Base-by-base conservation (phyloP, 2,113 vertebrate species). In the Crypturellus undulatus region DNA sequence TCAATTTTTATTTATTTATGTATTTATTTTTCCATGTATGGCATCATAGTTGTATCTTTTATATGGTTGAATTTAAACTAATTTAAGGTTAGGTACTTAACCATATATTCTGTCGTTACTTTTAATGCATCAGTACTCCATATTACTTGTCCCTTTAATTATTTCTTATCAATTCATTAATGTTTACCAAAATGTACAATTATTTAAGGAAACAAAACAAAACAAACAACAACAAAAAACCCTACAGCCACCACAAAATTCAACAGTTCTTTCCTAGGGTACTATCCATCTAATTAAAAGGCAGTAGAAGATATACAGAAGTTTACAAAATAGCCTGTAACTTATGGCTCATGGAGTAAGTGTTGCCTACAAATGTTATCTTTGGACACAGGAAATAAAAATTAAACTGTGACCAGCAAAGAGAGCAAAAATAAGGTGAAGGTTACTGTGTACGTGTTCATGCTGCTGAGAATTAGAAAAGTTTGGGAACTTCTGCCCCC, bases 101-200 rank as follows among this genome's bases (percentile, higher is more conserved):
- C 3, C 6, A 16, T 43, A 30, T 49, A 65, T 52, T 81, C 60
- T 65, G 47, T 15, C 32, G 47, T 25, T 45, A 30, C 2, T 32
- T 79, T 82, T 30, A 87, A 11, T 49, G 45, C 70, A 83, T 36
- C 28, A 38, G 11, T 30, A 26, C 11, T 87, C 12, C 71, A 1
- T 67, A 49, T 32, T 63, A 47, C 25, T 25, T n/a, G 13, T 5
- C 6, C 76, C 3, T 36, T 89, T 9, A 43, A 64, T 26, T 59
- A 16, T 19, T 20, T 65, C 15, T 17, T 65, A 20, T 3, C 2
- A 49, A 73, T 47, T 34, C 0, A 2, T 47, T 79, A 62, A 26
- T 17, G 6, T 7, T 28, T 25, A 24, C 16, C 3, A 22, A 5
- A 6, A 71, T 63, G 59, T 20, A 14, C 10, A 58, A 38, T 65